Evolutionary conservation across 2,797 vertebrate species (phyloP).

Genomic region (Urocyon cinereoargenteus): DNA sequence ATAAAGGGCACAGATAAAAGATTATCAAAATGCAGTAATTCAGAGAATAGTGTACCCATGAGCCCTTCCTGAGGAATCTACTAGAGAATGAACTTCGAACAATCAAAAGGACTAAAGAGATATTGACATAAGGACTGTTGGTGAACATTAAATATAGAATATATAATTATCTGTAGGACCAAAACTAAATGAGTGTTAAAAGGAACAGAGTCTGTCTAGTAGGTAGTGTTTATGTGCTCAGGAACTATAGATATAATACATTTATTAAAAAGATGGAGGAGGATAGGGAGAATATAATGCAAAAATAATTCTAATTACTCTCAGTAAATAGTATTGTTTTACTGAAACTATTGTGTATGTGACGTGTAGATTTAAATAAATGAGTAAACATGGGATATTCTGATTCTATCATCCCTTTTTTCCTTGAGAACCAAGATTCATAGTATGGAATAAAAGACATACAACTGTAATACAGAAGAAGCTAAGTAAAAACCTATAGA

Average conservation of each 20-base stretch:
- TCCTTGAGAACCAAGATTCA: background rate
- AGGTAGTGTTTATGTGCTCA: background rate
- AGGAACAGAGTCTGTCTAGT: background rate
- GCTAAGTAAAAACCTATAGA: background rate
- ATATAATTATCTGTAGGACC: background rate
- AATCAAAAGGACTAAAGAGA: background rate
- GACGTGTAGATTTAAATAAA: background rate
- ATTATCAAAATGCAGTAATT: background rate
- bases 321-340: constrained; percentile 1
- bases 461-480: background rate
- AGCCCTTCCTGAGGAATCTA: background rate
- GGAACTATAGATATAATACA: background rate
- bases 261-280: background rate
- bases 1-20: background rate
- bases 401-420: background rate
- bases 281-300: background rate
- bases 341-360: background rate
- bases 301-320: background rate
- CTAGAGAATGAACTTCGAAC: background rate
- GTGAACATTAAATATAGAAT: background rate
- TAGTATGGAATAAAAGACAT: background rate
- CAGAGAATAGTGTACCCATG: background rate
- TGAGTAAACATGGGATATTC: background rate
- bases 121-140: background rate
- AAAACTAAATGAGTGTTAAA: background rate